Percentiles rank a stretch among this genome's conserved stretches.
phyloP scores from a whole-genome alignment of 1,140 invertebrate species.

The Aphelinus certus region DNA sequence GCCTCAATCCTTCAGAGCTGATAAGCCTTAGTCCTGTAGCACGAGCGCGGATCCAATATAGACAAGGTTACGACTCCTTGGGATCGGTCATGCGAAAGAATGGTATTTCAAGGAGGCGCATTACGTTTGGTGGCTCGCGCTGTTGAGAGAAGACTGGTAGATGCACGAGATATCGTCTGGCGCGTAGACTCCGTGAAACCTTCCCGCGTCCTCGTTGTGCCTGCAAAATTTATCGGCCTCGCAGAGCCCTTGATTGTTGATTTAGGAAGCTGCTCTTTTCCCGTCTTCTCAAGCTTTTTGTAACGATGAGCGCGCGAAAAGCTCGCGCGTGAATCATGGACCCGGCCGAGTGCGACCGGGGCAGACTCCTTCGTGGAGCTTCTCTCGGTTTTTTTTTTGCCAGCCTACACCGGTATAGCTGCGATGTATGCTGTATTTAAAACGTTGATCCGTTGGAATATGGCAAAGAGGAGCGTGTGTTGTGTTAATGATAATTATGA shows the following conservation, averaged over 20 bases:
- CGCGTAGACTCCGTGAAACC: no score
- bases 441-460: no score
- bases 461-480: no score
- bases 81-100: background rate
- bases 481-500: no score
- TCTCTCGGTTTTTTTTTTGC: background rate
- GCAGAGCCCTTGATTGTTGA: constrained; percentile 33
- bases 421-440: no score
- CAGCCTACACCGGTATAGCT: no score
- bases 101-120: constrained; percentile 18
- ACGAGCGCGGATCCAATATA: background rate
- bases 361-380: background rate
- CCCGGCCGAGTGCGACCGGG: background rate
- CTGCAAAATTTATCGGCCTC: constrained; percentile 34
- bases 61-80: background rate
- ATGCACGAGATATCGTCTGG: background rate
- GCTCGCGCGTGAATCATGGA: constrained; percentile 29
- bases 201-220: constrained; percentile 8
- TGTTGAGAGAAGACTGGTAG: background rate
- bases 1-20: no score
- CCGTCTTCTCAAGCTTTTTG: no score
- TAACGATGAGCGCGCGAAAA: no score
- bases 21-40: background rate
- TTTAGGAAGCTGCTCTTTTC: constrained; percentile 22
- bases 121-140: constrained; percentile 10